Evolutionary conservation across 2,797 vertebrate species (phyloP).

Genomic region (Acropternis orthonyx): DNA sequence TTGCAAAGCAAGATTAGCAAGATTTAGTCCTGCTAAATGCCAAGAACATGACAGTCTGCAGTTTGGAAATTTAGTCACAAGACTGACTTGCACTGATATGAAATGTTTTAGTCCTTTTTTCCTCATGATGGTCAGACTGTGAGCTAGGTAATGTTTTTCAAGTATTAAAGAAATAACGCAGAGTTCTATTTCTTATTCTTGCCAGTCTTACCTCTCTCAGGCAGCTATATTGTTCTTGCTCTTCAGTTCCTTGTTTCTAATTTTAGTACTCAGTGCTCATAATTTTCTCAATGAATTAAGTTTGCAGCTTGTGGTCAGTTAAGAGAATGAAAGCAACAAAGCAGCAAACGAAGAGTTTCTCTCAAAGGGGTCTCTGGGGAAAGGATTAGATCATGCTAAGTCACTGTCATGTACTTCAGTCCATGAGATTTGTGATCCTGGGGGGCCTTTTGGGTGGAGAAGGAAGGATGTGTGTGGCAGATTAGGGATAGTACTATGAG

Average conservation of each 20-base stretch:
- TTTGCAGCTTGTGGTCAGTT: background rate
- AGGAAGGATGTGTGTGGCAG: background rate
- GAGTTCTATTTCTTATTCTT: background rate
- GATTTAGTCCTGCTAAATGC: background rate
- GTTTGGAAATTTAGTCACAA: background rate
- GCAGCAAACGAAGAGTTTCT: background rate
- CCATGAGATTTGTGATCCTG: background rate
- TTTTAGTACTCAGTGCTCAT: background rate
- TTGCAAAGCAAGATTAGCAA: background rate
- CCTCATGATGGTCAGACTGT: background rate
- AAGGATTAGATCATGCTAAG: background rate
- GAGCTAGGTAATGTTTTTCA: background rate
- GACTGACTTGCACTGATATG: background rate
- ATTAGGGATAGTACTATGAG: background rate
- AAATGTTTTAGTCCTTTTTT: background rate
- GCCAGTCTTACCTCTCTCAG: background rate
- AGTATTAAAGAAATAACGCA: background rate
- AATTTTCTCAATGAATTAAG: background rate
- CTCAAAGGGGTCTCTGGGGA: background rate
- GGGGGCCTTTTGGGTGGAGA: background rate
- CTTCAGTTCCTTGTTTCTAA: background rate
- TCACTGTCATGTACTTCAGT: background rate
- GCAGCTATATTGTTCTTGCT: background rate
- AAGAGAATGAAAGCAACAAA: background rate
- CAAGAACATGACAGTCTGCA: background rate